Base-by-base conservation (phyloP, 2,888 invertebrate species). In the Nomada goodeniana region DNA sequence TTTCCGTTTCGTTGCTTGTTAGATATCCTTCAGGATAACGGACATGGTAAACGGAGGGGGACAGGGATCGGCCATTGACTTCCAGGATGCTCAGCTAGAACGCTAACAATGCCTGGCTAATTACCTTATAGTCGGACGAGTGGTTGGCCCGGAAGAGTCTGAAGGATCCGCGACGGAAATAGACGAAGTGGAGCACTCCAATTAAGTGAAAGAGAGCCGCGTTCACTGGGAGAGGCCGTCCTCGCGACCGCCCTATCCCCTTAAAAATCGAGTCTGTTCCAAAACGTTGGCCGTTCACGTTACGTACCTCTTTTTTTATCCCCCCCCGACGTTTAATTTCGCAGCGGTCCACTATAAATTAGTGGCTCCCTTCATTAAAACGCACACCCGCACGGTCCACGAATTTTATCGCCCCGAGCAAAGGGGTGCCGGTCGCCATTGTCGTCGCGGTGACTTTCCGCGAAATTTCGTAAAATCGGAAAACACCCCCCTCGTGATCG, bases 381-480 rank as follows among this genome's bases (percentile, higher is more conserved):
- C 52, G 57, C 29, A 44, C 47, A 44, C 42, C 44, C 53, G 20
- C 44, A 52, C 23, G 55, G 2, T 61, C 23, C 63, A 64, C 69
- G 69, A 76, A 80, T 84, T 86, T 87, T 81, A 88, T 82, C 73
- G 72, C 53, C 26, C 59, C 10, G 26, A 23, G 53, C n/a, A 52
- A 50, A 71, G 47, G 53, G 63, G 59, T 20, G n/a, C 29, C 20
- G 11, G 26, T 23, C 44, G 52, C 68, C 74, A 78, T 81, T 79
- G 80, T 77, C 82, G 78, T 75, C 55, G 65, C 67, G 79, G 69
- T 77, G 81, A 76, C 82, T 85, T 82, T 82, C 59, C 59, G 63
- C 76, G 80, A 83, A 87, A 88, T 87, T 87, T 84, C 88, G 77
- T 83, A 77, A 82, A 82, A 86, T 83, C 86, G 85, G 72, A 81